Conservation (phyloP, 2,797 vertebrate genomes). For the Artibeus lituratus region DNA sequence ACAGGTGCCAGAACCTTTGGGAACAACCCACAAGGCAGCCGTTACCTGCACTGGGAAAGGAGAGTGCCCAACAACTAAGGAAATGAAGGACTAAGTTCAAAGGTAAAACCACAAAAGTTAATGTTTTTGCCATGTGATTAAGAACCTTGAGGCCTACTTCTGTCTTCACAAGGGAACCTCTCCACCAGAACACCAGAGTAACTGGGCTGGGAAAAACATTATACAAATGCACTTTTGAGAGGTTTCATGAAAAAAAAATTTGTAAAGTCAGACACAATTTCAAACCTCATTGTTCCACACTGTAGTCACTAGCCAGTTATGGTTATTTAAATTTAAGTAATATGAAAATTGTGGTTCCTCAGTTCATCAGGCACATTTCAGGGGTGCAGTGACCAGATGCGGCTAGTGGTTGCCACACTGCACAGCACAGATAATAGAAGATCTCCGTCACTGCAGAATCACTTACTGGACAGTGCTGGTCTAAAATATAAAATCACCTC, state of each 20-base stretch:
- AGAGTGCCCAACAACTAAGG: neutral
- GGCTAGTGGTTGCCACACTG: neutral
- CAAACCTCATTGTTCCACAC: neutral
- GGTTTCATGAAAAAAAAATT: neutral
- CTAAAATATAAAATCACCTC: neutral
- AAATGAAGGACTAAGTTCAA: neutral
- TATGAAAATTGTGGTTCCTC: neutral
- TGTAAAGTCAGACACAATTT: neutral
- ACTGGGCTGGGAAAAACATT: neutral
- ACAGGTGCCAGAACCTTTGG: neutral
- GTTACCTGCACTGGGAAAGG: neutral
- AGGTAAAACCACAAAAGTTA: neutral
- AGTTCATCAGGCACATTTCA: neutral
- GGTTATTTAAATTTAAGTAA: neutral
- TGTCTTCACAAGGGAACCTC: neutral
- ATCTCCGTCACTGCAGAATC: neutral
- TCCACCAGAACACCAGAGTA: neutral
- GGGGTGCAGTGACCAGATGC: neutral
- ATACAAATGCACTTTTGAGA: neutral
- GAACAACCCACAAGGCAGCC: neutral
- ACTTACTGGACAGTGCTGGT: neutral
- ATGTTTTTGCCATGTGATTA: neutral
- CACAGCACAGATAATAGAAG: neutral
- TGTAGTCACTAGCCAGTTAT: neutral
- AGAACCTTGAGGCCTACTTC: neutral